Evolutionary conservation across 1,140 invertebrate species (phyloP).

Genomic region (Trichonephila clavata): DNA sequence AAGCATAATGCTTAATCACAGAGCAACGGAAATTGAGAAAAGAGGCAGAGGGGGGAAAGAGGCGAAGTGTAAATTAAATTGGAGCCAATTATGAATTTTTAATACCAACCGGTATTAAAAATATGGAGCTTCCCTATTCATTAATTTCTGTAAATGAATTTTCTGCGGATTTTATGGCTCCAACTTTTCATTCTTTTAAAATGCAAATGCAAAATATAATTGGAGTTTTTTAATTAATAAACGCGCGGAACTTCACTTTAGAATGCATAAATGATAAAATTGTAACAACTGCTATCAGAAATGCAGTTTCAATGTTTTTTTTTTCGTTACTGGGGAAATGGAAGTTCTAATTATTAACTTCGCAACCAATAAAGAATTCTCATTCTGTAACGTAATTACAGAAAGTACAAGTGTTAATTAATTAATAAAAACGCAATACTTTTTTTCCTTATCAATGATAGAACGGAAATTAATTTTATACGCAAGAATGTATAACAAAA

Average conservation of each 20-base stretch:
- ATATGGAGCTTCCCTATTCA: background rate
- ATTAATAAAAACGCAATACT: no score
- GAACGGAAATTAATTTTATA: no score
- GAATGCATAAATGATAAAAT: background rate
- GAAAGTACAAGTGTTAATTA: no score
- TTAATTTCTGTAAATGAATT: background rate
- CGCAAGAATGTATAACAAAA: no score
- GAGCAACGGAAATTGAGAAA: background rate
- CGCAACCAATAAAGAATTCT: no score
- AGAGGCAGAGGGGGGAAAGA: background rate
- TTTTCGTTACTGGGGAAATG: background rate
- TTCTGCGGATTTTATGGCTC: background rate
- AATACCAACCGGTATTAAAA: background rate
- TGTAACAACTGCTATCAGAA: background rate
- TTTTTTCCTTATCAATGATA: no score
- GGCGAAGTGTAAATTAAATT: background rate
- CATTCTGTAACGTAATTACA: no score
- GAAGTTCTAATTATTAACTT: no score
- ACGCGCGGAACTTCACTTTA: background rate
- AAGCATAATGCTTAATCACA: background rate
- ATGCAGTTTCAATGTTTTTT: background rate
- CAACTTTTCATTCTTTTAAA: background rate
- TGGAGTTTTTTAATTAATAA: conserved; percentile 1
- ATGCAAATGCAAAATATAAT: background rate
- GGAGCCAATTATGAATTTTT: background rate